Base-by-base conservation (phyloP, 2,113 vertebrate species). In the Oostethus manadensis region DNA sequence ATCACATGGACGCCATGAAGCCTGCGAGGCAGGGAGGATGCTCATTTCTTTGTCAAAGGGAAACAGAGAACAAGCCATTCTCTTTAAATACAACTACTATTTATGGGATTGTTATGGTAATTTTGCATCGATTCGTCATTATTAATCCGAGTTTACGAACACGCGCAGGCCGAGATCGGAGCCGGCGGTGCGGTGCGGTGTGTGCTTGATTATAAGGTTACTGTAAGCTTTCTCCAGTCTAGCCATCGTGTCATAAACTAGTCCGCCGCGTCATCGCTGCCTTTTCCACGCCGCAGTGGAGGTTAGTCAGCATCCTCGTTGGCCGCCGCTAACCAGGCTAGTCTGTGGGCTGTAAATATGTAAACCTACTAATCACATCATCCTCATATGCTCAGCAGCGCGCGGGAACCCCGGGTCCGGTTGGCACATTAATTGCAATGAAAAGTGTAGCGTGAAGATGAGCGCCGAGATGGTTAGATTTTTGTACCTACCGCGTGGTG, bases 361-460 rank as follows among this genome's bases (percentile, higher is more conserved):
- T 55, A 55, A 78, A 72, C 79, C 58, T 77, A 77, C 73, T 81
- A 74, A 83, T 76, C 77, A 49, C 51, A 64, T 83, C 76, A 85
- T 73, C 74, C 50, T 35, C 10, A 47, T n/a, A n/a, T 42, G 1
- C n/a, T 26, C 45, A 46, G 21, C 17, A 13, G 23, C 20, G 48
- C 14, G 18, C 9, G 48, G 29, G 44, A 45, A 45, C 21, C 22
- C 14, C 4, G 2, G 3, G 8, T 33, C 29, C 29, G 7, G 29
- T 33, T 33, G 29, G 29, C 29, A 33, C 29, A 33, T 33, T 33
- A 33, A 33, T 33, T 5, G 29, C 8, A 8, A 33, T 5, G 1
- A 11, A 14, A 14, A 6, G 5, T 42, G 14, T 11, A 14, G 38
- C 38, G 38, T 48, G 9, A 45, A 58, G 42, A 17, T 58, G 23